A percentile compares a stretch with the other conserved stretches of the same genome.
phyloP scores from a whole-genome alignment of 2,113 vertebrate species.

The Leptobrachium ailaonicum region DNA sequence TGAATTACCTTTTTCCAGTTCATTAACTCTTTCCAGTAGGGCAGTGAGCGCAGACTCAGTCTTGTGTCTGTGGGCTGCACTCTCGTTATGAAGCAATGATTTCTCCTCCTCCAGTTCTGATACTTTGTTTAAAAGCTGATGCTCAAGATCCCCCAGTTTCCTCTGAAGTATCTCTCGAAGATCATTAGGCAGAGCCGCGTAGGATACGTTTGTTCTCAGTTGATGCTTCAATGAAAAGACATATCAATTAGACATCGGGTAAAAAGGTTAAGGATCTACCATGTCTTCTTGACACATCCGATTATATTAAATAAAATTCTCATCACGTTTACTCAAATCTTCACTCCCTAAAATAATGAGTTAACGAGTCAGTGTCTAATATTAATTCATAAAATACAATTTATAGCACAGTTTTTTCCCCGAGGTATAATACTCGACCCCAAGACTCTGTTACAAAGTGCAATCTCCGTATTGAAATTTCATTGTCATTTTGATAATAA shows the following conservation, averaged over 20 bases:
- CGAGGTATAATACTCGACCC: too few relatives aligned
- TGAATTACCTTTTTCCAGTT: constrained; percentile 87
- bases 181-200: constrained; percentile 73
- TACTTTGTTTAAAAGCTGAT: constrained; percentile 90
- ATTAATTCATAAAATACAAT: too few relatives aligned
- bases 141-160: constrained; percentile 86
- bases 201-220: constrained; percentile 75
- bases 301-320: neutral
- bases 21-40: constrained; percentile 87
- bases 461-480: too few relatives aligned
- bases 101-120: constrained; percentile 94
- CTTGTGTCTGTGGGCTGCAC: constrained; percentile 85
- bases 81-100: constrained; percentile 92
- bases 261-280: neutral
- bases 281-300: neutral
- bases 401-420: too few relatives aligned
- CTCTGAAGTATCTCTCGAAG: constrained; percentile 87
- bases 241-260: constrained; percentile 23
- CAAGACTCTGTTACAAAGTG: too few relatives aligned
- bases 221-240: constrained; percentile 70
- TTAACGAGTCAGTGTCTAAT: too few relatives aligned
- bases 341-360: too few relatives aligned
- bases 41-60: constrained; percentile 86
- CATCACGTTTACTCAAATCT: too few relatives aligned
- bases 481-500: too few relatives aligned